Percentiles rank a stretch among this genome's conserved stretches.
These are phyloP conservation scores for Bilobella aurantiaca DNA, from an alignment of 1,140 invertebrate genomes.

Conservation along the genomic window DNA sequence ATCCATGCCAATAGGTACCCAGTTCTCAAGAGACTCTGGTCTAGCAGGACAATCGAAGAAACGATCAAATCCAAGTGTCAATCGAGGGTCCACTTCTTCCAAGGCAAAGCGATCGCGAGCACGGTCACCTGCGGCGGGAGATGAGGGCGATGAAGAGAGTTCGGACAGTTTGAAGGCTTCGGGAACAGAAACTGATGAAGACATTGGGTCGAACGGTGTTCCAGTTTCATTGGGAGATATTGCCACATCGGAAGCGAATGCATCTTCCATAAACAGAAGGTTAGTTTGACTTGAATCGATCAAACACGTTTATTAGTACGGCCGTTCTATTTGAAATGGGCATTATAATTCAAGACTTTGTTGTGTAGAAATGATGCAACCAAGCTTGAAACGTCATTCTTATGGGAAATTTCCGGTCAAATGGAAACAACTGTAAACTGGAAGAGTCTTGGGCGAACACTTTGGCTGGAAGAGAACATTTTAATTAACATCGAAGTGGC, in stretches of 20 bases:
- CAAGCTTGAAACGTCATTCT: slow-evolving; percentile 24
- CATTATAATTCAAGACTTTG: background rate
- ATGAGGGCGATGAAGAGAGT: slow-evolving; percentile 6
- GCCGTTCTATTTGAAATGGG: background rate
- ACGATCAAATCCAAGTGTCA: slow-evolving; percentile 5
- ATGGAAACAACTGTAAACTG: slow-evolving; percentile 32
- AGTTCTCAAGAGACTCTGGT: slow-evolving; percentile 13
- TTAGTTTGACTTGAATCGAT: background rate
- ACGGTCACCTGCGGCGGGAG: background rate
- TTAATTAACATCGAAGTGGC: slow-evolving; percentile 35
- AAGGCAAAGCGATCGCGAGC: slow-evolving; percentile 3
- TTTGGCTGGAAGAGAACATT: slow-evolving; percentile 36
- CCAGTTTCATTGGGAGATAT: background rate
- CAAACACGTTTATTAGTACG: background rate
- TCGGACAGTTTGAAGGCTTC: background rate
- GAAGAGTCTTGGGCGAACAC: slow-evolving; percentile 35
- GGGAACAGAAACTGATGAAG: slow-evolving; percentile 10
- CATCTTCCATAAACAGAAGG: background rate
- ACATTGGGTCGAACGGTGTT: background rate
- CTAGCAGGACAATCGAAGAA: slow-evolving; percentile 2
- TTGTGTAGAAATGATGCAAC: slow-evolving; percentile 20
- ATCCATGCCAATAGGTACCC: slow-evolving; percentile 15
- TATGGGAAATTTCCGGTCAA: slow-evolving; percentile 35
- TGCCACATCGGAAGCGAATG: background rate
- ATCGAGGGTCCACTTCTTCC: background rate